A percentile compares a stretch with the other conserved stretches of the same genome.
Evolutionary conservation across 1,140 invertebrate genomes (phyloP).

Genomic region (Homalodisca vitripennis): DNA sequence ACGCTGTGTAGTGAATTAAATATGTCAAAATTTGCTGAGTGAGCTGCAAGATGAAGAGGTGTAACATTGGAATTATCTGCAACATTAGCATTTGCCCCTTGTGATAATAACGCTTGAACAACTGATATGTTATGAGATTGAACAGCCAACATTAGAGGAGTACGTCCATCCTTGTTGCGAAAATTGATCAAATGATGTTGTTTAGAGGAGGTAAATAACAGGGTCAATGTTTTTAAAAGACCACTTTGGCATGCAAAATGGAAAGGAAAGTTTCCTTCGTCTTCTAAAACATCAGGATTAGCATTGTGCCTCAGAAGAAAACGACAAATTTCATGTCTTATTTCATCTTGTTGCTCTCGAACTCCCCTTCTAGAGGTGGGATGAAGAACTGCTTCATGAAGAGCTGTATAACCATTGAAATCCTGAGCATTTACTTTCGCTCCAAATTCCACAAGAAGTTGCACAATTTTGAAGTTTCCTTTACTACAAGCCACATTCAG

Average conservation of each 20-base stretch:
- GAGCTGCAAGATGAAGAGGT: conserved; percentile 46
- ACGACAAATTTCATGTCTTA: conserved; percentile 25
- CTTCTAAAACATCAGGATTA: conserved; percentile 16
- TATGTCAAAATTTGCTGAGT: conserved; percentile 13
- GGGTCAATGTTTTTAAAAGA: conserved; percentile 33
- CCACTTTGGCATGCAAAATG: conserved; percentile 37
- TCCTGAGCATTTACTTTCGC: conserved; percentile 36
- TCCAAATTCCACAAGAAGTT: conserved; percentile 37
- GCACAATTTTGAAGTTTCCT: conserved; percentile 37
- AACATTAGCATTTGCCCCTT: conserved; percentile 51
- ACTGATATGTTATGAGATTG: conserved; percentile 51
- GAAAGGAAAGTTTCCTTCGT: conserved; percentile 33
- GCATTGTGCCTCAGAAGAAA: conserved; percentile 30
- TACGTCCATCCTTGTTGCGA: conserved; percentile 39
- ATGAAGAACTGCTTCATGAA: conserved; percentile 42
- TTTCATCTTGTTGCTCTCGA: background rate
- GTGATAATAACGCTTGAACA: conserved; percentile 48
- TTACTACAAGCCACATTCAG: conserved; percentile 38
- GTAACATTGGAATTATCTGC: conserved; percentile 51
- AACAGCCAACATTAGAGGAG: conserved; percentile 52
- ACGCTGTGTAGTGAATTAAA: conserved; percentile 25
- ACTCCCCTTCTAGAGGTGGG: background rate
- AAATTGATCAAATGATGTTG: conserved; percentile 27
- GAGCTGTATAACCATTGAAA: conserved; percentile 32
- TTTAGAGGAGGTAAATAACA: conserved; percentile 32